These are phyloP conservation scores for Tinamus guttatus DNA, from an alignment of 2,113 vertebrate genomes.

Conservation along the genomic window DNA sequence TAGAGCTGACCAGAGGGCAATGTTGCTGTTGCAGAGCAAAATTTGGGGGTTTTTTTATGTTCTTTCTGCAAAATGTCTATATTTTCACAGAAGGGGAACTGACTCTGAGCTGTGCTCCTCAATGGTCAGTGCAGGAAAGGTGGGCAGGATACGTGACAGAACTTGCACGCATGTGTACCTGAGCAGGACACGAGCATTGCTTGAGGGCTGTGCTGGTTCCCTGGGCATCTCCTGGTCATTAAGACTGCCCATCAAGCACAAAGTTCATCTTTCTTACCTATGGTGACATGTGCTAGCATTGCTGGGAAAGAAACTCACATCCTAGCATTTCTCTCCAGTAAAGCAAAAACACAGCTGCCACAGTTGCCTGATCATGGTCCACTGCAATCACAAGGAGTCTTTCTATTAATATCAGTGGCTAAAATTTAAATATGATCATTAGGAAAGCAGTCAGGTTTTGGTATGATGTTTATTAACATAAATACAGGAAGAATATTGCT, in stretches of 20 bases:
- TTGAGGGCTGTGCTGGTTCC: neutral
- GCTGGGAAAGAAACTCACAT: neutral
- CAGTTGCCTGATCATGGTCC: neutral
- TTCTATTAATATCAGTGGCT: neutral
- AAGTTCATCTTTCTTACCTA: neutral
- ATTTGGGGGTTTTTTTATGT: neutral
- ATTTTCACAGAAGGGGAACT: neutral
- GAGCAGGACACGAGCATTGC: accelerated
- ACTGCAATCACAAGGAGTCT: neutral
- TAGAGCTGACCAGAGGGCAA: conserved; percentile 34
- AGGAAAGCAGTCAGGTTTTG: neutral
- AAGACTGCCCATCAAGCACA: neutral
- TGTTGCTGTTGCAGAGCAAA: neutral
- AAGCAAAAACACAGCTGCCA: accelerated
- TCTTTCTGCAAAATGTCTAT: neutral
- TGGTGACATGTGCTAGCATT: neutral
- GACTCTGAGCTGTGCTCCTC: neutral
- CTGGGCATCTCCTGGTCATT: neutral
- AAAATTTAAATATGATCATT: neutral
- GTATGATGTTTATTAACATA: neutral
- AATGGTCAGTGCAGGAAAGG: neutral
- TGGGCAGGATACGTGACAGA: neutral
- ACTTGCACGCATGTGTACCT: accelerated
- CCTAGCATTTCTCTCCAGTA: neutral
- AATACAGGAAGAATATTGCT: neutral